These are phyloP conservation scores for Brachionichthys hirsutus DNA, from an alignment of 2,113 vertebrate genomes.

Conservation along the genomic window DNA sequence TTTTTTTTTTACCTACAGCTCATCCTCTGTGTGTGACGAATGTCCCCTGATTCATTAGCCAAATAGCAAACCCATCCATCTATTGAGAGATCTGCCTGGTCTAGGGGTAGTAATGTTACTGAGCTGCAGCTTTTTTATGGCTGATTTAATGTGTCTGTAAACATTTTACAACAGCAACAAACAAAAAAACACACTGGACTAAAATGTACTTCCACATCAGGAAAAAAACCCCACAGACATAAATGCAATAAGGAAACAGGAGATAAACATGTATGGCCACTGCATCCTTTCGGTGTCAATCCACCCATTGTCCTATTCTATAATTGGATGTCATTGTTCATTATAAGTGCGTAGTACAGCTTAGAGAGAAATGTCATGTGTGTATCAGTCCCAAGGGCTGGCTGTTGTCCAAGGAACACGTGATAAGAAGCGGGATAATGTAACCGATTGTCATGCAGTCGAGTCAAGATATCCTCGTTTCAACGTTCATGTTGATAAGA, in stretches of 20 bases:
- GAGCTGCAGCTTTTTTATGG: constrained; percentile 3
- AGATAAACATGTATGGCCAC: constrained; percentile 13
- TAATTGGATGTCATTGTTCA: constrained; percentile 15
- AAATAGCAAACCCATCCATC: constrained; percentile 2
- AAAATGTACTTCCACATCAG: too few relatives aligned
- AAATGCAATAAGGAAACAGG: constrained; percentile 61
- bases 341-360: constrained; percentile 18
- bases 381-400: constrained; percentile 1
- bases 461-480: constrained; percentile 5
- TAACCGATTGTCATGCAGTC: constrained; percentile 32
- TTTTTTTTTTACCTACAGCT: neutral
- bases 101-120: neutral
- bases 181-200: neutral
- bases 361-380: constrained; percentile 15
- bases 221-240: too few relatives aligned
- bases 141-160: constrained; percentile 17
- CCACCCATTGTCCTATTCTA: constrained; percentile 22
- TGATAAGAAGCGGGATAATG: constrained; percentile 1
- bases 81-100: neutral
- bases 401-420: constrained; percentile 2
- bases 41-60: constrained; percentile 4
- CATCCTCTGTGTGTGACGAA: neutral
- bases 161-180: neutral
- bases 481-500: neutral
- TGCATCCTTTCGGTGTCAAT: constrained; percentile 20